Conservation (phyloP, 2,888 invertebrate species). For the Nesidiocoris tenuis region DNA sequence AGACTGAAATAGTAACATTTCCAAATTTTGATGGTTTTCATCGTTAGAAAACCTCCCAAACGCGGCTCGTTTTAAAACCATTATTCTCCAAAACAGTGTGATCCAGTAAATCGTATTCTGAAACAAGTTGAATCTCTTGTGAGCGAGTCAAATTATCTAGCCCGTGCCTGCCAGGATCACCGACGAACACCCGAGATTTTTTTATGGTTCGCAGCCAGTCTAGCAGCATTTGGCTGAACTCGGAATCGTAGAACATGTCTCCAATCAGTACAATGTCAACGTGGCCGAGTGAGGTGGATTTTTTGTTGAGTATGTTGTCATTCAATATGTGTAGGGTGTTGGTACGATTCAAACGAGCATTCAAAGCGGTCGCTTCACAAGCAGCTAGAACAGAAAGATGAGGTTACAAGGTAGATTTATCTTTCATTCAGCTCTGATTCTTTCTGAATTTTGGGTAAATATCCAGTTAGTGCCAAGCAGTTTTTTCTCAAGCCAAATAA, state of each 20-base stretch:
- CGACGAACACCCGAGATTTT: slow-evolving; percentile 56
- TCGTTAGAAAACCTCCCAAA: slow-evolving; percentile 56
- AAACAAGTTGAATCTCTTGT: slow-evolving; percentile 47
- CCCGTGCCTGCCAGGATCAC: slow-evolving; percentile 64
- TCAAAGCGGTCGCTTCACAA: slow-evolving; percentile 57
- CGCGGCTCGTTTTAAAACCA: slow-evolving; percentile 59
- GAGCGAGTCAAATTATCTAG: slow-evolving; percentile 33
- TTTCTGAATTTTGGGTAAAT: too few species aligned
- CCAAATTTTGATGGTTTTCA: too few species aligned
- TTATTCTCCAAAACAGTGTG: slow-evolving; percentile 59
- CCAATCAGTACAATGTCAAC: slow-evolving; percentile 64
- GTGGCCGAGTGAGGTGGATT: slow-evolving; percentile 53
- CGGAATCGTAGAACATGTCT: slow-evolving; percentile 69
- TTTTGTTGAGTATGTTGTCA: slow-evolving; percentile 57
- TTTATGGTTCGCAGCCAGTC: slow-evolving; percentile 58
- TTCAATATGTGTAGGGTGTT: slow-evolving; percentile 55
- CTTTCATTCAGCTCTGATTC: too few species aligned
- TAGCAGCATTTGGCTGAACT: slow-evolving; percentile 59
- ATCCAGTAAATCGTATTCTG: slow-evolving; percentile 57
- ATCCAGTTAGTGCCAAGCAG: too few species aligned
- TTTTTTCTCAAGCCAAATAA: too few species aligned
- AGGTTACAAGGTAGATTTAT: too few species aligned
- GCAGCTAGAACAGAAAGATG: slow-evolving; percentile 58
- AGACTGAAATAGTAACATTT: too few species aligned
- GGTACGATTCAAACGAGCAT: slow-evolving; percentile 59